These are phyloP conservation scores for Argyrosomus regius DNA, from an alignment of 2,797 vertebrate genomes.

Conservation along the genomic window DNA sequence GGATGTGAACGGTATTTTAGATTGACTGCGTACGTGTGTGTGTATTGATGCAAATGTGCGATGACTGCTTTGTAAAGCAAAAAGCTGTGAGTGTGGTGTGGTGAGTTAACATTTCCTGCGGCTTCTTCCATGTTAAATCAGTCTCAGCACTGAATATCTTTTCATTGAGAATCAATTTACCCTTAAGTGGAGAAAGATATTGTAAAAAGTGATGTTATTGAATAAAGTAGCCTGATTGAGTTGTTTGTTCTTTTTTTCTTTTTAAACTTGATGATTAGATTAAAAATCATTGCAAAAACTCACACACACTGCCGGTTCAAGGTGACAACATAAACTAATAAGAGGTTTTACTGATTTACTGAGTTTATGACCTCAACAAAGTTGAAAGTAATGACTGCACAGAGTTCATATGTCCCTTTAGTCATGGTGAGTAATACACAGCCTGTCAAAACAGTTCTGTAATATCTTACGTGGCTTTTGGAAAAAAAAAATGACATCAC, in stretches of 20 bases:
- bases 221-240: background rate
- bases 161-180: background rate
- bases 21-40: background rate
- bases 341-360: background rate
- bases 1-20: constrained; percentile 1
- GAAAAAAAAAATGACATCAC: background rate
- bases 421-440: background rate
- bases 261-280: background rate
- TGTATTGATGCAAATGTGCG: background rate
- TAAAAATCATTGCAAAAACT: background rate
- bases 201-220: background rate
- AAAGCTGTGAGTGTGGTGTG: no score
- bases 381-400: background rate
- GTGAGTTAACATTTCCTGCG: background rate
- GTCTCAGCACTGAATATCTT: background rate
- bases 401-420: background rate
- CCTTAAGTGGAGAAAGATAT: background rate
- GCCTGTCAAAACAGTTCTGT: background rate
- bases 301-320: background rate
- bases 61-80: background rate
- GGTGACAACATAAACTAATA: background rate
- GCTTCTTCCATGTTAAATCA: background rate
- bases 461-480: background rate
- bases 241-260: background rate
- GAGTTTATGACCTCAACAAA: background rate